Percentiles rank a stretch among this genome's conserved stretches.
phyloP scores from a whole-genome alignment of 2,113 vertebrate species.

The Catharus minimus region DNA sequence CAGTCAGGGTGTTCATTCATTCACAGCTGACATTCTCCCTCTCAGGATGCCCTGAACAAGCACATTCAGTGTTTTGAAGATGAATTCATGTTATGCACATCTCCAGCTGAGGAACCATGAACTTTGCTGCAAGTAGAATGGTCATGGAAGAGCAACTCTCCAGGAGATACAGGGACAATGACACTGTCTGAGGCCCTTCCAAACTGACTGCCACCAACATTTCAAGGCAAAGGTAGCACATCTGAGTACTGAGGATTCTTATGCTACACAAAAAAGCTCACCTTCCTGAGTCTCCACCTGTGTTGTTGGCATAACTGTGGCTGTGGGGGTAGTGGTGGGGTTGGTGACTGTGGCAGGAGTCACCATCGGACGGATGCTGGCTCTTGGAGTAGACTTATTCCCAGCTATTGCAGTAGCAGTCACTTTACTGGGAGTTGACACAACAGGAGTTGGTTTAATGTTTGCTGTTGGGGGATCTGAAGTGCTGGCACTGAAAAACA shows the following conservation, averaged over 20 bases:
- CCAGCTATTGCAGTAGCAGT: constrained; percentile 88
- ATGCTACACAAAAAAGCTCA: constrained; percentile 18
- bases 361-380: constrained; percentile 97
- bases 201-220: background rate
- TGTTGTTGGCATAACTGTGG: constrained; percentile 98
- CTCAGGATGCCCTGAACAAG: background rate
- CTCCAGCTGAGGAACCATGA: background rate
- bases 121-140: background rate
- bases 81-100: background rate
- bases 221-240: background rate
- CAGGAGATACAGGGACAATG: background rate
- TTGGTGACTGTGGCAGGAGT: constrained; percentile 93
- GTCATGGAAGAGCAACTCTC: background rate
- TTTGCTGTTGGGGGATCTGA: constrained; percentile 97
- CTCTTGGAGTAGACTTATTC: constrained; percentile 94
- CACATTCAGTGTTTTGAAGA: background rate
- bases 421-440: constrained; percentile 90
- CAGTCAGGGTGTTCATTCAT: background rate
- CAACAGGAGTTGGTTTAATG: constrained; percentile 96
- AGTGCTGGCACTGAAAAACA: constrained; percentile 83
- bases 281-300: constrained; percentile 96
- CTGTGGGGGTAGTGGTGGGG: constrained; percentile 91
- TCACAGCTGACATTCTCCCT: background rate
- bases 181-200: background rate
- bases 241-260: background rate